Conservation (phyloP, 2,888 invertebrate species). For the Metalampra italica region DNA sequence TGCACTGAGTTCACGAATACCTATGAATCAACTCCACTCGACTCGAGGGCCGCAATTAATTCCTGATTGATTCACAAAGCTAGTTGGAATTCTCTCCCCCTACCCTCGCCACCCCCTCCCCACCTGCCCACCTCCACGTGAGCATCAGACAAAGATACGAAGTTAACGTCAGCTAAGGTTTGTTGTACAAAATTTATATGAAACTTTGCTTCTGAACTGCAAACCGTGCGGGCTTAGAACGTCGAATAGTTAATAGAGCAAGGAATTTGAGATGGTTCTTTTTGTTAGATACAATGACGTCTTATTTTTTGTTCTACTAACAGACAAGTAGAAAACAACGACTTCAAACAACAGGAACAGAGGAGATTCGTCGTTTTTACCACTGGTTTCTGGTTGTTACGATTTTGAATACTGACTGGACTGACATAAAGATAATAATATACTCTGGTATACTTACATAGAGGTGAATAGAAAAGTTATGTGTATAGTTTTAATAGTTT, state of each 20-base stretch:
- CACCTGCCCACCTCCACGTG: conserved; percentile 45
- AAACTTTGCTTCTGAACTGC: conserved; percentile 57
- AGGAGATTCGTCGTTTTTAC: too few species aligned
- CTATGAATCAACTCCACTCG: conserved; percentile 44
- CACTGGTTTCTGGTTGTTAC: too few species aligned
- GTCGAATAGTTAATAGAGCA: conserved; percentile 20
- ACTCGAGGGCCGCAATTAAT: conserved; percentile 60
- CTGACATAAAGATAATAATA: too few species aligned
- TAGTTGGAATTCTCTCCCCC: conserved; percentile 45
- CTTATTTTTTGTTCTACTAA: not conserved
- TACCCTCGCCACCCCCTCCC: conserved; percentile 24
- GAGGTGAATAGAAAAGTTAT: too few species aligned
- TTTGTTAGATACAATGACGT: not conserved
- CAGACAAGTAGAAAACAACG: not conserved
- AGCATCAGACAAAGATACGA: conserved; percentile 71
- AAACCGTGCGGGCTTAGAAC: conserved; percentile 26
- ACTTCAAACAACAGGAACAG: not conserved
- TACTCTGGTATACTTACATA: too few species aligned
- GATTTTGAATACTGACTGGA: too few species aligned
- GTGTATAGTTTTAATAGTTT: too few species aligned
- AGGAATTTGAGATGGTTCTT: not conserved
- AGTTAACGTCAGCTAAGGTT: conserved; percentile 69
- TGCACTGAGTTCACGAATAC: conserved; percentile 6
- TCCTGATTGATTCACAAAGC: conserved; percentile 72
- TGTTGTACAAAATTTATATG: conserved; percentile 71